Evolutionary conservation across 2,888 invertebrate species (phyloP), one percentile per base, ranked within the genome.

Genomic region (Agrotis clavis): DNA sequence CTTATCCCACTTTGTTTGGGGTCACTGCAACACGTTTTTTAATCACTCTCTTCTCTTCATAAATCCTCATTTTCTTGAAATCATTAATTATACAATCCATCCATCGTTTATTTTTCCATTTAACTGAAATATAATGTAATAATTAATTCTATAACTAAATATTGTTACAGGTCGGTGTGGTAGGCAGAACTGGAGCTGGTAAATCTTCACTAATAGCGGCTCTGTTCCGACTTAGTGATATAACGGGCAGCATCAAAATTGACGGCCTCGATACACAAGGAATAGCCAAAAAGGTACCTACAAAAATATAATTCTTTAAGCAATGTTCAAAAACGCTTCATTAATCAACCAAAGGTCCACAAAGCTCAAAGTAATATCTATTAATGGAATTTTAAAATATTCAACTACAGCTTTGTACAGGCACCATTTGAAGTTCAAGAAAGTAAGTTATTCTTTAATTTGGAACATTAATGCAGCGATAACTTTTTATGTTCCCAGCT

Each of bases 111-210:
- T 41, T 41, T 41, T 41, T 11, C 41, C 11, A 5, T 47, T 4
- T 14, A 35, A 14, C n/a, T 53, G 14, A 41, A 21, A 1, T 16
- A 16, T 45, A 25, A 16, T 13, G 7, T 16, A 35, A 14, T 57
- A 18, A 35, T 47, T 18, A 41, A 25, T 35, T 1, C 2, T 50
- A n/a, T 35, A 4, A 30, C 18, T 45, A 56, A 69, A n/a, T 9
- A 13, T 25, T 74, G 18, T 83, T 88, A 19, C 74, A 98, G 97
- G 96, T 98, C 35, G 98, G 98, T 5, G 97, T 98, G 13, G 98
- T 98, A 4, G 98, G 98, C 0, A 94, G 98, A 85, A 98, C 98
- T 0, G 98, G 98, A 0, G 98, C 98, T 1, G 98, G 98, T n/a
- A 98, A 98, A 90, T 98, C 98, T 0, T 98, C 98, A 0, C 92